A percentile compares a stretch with the other conserved stretches of the same genome.
Conservation (phyloP, 2,888 invertebrate species). For the Drosophila limbata region DNA sequence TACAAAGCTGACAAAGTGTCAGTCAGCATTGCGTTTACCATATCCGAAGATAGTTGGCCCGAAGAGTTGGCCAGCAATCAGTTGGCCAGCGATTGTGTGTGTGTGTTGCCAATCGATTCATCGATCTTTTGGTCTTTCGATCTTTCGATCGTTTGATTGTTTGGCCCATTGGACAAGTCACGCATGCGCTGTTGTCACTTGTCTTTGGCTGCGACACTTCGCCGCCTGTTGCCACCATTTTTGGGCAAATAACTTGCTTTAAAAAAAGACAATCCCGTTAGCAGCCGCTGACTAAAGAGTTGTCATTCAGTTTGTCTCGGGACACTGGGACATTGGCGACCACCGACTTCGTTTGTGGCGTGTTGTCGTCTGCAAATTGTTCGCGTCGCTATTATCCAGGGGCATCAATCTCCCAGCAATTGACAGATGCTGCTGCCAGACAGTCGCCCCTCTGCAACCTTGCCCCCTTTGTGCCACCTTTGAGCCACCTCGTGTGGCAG, state of each 20-base stretch:
- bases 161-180: slow-evolving; percentile 64
- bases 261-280: slow-evolving; percentile 53
- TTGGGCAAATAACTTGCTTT: slow-evolving; percentile 78
- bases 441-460: slow-evolving; percentile 12
- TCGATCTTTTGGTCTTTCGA: slow-evolving; percentile 14
- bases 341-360: slow-evolving; percentile 60
- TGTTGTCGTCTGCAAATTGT: slow-evolving; percentile 79
- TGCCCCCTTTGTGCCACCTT: neutral
- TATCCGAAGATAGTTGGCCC: slow-evolving; percentile 40
- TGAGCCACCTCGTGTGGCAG: neutral
- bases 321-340: slow-evolving; percentile 49
- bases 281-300: slow-evolving; percentile 68
- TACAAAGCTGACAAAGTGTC: slow-evolving; percentile 59
- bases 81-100: no score
- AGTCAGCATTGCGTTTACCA: slow-evolving; percentile 59
- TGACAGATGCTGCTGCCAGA: slow-evolving; percentile 71
- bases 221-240: slow-evolving; percentile 67
- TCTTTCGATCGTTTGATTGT: neutral
- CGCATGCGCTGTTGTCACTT: slow-evolving; percentile 76
- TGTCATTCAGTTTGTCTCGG: slow-evolving; percentile 74
- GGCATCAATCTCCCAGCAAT: slow-evolving; percentile 78
- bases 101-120: slow-evolving; percentile 28
- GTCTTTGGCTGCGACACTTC: slow-evolving; percentile 60
- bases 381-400: slow-evolving; percentile 81
- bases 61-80: slow-evolving; percentile 18